Evolutionary conservation across 1,140 invertebrate genomes (phyloP), one percentile per base, ranked within the genome.

Genomic region (Neelides sp.): DNA sequence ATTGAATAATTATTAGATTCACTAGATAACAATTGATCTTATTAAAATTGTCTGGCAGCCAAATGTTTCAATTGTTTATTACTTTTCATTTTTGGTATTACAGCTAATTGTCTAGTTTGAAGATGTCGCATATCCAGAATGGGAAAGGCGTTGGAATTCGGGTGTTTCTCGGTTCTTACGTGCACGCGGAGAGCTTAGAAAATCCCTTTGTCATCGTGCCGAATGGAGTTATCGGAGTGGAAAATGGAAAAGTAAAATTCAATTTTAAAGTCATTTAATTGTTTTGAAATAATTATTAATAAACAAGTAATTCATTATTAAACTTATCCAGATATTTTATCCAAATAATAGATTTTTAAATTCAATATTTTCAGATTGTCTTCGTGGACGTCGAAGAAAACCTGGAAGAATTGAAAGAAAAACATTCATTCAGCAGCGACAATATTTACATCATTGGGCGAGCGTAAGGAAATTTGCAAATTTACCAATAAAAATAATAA

Each of bases 241-340:
- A 64, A 19, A 40, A 69, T 64, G 69, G 66, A 55, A 70, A 68
- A 62, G 72, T 71, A 66, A 57, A 36, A n/a, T n/a, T n/a, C n/a
- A 62, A 58, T 62, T 37, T 24, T 19, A 49, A 51, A 54, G 41
- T 39, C 39, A 34, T 37, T 34, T 42, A 39, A n/a, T 35, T 53
- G 50, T 22, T 46, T 52, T 52, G 50, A 15, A 56, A 28, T 4
- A 34, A 40, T 34, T 32, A 27, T 45, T 50, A 34, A 17, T 40
- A 23, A 28, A 10, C 23, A 10, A 20, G 36, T n/a, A n/a, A n/a
- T n/a, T n/a, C n/a, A n/a, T n/a, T n/a, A n/a, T n/a, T n/a, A n/a
- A n/a, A 52, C 39, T 50, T 60, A 54, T 61, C 61, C 2, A 24
- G 52, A 19, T 54, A 52, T 30, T 34, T 59, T 27, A 58, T 56